Base-by-base conservation (phyloP, 2,888 invertebrate species). In the Strigamia maritima region DNA sequence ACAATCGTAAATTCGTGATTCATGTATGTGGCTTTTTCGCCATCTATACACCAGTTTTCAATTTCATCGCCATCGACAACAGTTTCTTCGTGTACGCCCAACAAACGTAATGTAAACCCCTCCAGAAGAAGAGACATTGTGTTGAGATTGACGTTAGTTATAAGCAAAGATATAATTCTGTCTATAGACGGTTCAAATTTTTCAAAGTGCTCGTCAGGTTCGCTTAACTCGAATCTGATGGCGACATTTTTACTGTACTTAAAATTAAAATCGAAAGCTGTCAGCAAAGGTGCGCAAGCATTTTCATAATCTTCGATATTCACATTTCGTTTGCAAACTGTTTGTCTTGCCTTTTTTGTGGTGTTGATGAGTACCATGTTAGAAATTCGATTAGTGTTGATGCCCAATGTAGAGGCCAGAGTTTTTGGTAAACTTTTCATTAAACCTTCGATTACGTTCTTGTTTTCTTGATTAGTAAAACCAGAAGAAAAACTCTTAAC, bases 21-120 rank as follows among this genome's bases (percentile, higher is more conserved):
- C 12, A 40, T 19, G 49, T 80, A 80, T 16, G 65, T 26, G 16
- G 26, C 6, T 75, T 75, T 54, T 19, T 38, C 76, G 31, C 80
- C 80, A 28, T 80, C 77, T 7, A 19, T 1, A 77, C 80, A 80
- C 80, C 80, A 80, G 26, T 54, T 26, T 19, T 76, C 14, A 26
- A 38, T 22, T 22, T 70, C 49, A n/a, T 31, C 24, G 26, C 40
- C 60, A 16, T 28, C 28, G 14, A 26, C 60, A 35, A 79, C 26
- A 6, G 78, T 31, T 60, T 79, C 40, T 35, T 80, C 80, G 16
- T 74, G 77, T n/a, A 80, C 19, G 12, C 79, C 80, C 16, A 40
- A 22, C 12, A 79, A n/a, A 14, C 44, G 35, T 28, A 78, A 65
- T 22, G 54, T 75, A 19, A 80, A 24, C 2, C 78, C 78, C 35